These are phyloP conservation scores for Lerista edwardsae DNA, from an alignment of 2,797 vertebrate species.

Conservation along the genomic window DNA sequence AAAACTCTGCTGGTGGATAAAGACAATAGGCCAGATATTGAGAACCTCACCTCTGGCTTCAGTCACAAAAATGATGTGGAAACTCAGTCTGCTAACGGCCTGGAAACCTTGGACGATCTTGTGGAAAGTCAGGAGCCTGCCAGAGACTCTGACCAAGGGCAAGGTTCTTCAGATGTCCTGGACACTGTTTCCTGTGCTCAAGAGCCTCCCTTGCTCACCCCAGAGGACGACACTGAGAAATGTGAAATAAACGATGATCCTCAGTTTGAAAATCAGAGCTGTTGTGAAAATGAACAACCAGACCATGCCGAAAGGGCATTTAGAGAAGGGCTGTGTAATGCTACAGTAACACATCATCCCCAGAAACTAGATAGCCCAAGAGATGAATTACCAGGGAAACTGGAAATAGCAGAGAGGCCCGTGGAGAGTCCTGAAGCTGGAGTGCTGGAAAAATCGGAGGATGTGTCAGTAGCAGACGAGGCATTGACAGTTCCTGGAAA, in stretches of 20 bases:
- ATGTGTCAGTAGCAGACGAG: constrained; percentile 28
- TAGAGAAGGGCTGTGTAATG: constrained; percentile 35
- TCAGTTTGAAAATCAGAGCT: constrained; percentile 37
- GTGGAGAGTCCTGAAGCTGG: constrained; percentile 29
- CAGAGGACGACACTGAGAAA: constrained; percentile 48
- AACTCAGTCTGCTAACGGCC: constrained; percentile 65
- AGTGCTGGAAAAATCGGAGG: constrained; percentile 13
- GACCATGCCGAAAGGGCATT: constrained; percentile 40
- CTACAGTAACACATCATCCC: background rate
- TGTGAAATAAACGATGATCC: constrained; percentile 18
- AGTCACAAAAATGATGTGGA: constrained; percentile 48
- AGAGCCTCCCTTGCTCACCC: constrained; percentile 35
- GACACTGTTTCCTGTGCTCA: constrained; percentile 47
- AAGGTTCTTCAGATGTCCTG: constrained; percentile 28
- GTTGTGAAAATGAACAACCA: constrained; percentile 51
- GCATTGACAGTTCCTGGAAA: background rate
- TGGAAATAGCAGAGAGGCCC: constrained; percentile 20
- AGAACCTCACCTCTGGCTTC: constrained; percentile 45
- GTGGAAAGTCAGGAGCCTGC: constrained; percentile 35
- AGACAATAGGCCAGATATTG: constrained; percentile 60
- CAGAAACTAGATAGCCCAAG: constrained; percentile 39
- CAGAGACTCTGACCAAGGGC: constrained; percentile 50
- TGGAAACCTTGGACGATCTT: constrained; percentile 61
- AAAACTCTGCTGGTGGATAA: constrained; percentile 52
- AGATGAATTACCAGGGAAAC: constrained; percentile 21